These are phyloP conservation scores for Oligia strigilis DNA, from an alignment of 2,888 invertebrate genomes.

Conservation along the genomic window DNA sequence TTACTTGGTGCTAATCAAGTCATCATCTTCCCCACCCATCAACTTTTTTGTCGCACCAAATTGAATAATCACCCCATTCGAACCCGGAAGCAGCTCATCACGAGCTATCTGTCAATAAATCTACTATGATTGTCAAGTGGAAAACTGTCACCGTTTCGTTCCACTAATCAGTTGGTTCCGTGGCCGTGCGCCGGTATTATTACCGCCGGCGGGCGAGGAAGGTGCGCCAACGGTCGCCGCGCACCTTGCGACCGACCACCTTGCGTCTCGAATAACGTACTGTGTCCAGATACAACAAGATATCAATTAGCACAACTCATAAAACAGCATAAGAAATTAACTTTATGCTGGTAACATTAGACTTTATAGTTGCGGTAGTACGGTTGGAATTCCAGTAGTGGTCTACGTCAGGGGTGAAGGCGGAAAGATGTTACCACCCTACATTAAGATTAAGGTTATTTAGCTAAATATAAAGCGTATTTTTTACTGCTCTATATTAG, in stretches of 20 bases:
- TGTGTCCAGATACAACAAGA: conserved; percentile 83
- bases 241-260: conserved; percentile 88
- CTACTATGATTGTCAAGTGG: conserved; percentile 61
- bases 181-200: conserved; percentile 81
- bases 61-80: conserved; percentile 52
- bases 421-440: conserved; percentile 86
- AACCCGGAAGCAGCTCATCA: conserved; percentile 58
- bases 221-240: conserved; percentile 85
- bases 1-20: conserved; percentile 35
- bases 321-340: conserved; percentile 58
- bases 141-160: conserved; percentile 73
- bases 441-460: conserved; percentile 86
- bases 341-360: background rate
- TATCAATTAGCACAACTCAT: conserved; percentile 76
- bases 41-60: conserved; percentile 40
- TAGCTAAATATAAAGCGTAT: conserved; percentile 84
- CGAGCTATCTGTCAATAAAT: conserved; percentile 58
- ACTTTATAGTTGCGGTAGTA: background rate
- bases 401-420: conserved; percentile 64
- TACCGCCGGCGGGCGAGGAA: conserved; percentile 73
- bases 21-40: conserved; percentile 18
- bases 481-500: conserved; percentile 85
- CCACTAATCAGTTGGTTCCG: conserved; percentile 86
- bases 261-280: conserved; percentile 84
- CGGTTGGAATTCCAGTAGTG: conserved; percentile 29